Base-by-base conservation (phyloP, 2,888 invertebrate species). In the Platynereis dumerilii region DNA sequence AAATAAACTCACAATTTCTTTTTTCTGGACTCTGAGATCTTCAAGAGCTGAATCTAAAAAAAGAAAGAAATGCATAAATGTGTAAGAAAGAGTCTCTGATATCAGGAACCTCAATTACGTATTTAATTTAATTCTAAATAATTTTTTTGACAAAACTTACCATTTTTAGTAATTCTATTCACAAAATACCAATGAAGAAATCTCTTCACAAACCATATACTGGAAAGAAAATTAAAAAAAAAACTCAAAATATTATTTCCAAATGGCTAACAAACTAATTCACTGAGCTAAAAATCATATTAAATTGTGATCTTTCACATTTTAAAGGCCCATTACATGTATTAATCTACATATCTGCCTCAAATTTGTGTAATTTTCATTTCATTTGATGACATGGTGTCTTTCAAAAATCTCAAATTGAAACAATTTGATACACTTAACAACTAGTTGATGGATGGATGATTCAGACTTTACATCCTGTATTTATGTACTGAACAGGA, bases 121-220 rank as follows among this genome's bases (percentile, higher is more conserved):
- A n/a, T n/a, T n/a, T n/a, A n/a, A n/a, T n/a, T n/a, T n/a, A n/a
- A n/a, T n/a, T n/a, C n/a, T n/a, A n/a, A n/a, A n/a, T n/a, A n/a
- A n/a, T 42, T 42, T 42, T 42, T 42, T 42, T 17, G 17, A 42
- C 12, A 42, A 10, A 42, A 7, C 52, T 53, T 34, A 65, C 66
- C 71, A 67, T 71, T 69, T 39, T 65, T 67, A 24, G 63, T 59
- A 27, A 71, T 71, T 28, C 67, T 57, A 28, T 71, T 71, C 2
- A 69, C 69, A 57, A 92, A 97, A 84, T 94, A 95, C 92, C 93
- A 94, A 42, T 92, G 91, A 77, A 96, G 88, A 71, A 91, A 85
- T 75, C 90, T 89, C 75, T 93, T 92, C 24, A 92, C 87, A 67
- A 90, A 87, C 80, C 92, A 88, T 69, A 94, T 90, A 77, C 94